A percentile compares a stretch with the other conserved stretches of the same genome.
Conservation (phyloP, 2,888 invertebrate species). For the Caenorhabditis plicata region DNA sequence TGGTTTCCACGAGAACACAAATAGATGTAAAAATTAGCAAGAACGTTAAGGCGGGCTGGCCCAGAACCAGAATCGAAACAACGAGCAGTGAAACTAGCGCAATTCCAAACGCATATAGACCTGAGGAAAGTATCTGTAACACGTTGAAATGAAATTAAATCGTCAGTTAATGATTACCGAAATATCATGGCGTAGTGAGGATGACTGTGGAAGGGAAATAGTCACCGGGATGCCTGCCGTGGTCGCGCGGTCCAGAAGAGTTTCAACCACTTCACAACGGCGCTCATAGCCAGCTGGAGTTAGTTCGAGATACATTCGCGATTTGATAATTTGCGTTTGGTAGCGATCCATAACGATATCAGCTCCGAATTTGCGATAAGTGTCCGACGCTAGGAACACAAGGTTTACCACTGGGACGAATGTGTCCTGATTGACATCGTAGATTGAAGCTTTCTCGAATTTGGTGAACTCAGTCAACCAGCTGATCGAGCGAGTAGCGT, state of each 20-base stretch:
- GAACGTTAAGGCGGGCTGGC: slow-evolving; percentile 48
- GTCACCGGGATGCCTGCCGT: slow-evolving; percentile 52
- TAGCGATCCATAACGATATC: slow-evolving; percentile 58
- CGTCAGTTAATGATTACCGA: slow-evolving; percentile 28
- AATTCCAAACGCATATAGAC: slow-evolving; percentile 42
- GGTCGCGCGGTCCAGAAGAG: slow-evolving; percentile 38
- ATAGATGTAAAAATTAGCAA: slow-evolving; percentile 41
- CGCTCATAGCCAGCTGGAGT: slow-evolving; percentile 54
- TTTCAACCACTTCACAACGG: slow-evolving; percentile 35
- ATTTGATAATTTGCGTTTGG: slow-evolving; percentile 52
- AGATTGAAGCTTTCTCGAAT: slow-evolving; percentile 61
- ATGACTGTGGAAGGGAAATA: slow-evolving; percentile 54
- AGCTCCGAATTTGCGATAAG: slow-evolving; percentile 51
- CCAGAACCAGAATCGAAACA: slow-evolving; percentile 44
- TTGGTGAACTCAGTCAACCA: slow-evolving; percentile 63
- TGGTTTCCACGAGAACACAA: slow-evolving; percentile 43
- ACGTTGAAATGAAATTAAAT: background rate
- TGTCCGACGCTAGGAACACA: slow-evolving; percentile 58
- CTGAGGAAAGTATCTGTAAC: slow-evolving; percentile 34
- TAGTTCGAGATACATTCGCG: slow-evolving; percentile 63
- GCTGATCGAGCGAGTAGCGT: slow-evolving; percentile 55
- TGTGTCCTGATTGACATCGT: slow-evolving; percentile 63
- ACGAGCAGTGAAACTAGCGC: slow-evolving; percentile 34
- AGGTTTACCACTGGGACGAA: slow-evolving; percentile 64
- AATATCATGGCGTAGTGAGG: slow-evolving; percentile 62